Percentiles rank a stretch among this genome's conserved stretches.
These are phyloP conservation scores for Falco punctatus DNA, from an alignment of 2,113 vertebrate genomes.

Conservation along the genomic window DNA sequence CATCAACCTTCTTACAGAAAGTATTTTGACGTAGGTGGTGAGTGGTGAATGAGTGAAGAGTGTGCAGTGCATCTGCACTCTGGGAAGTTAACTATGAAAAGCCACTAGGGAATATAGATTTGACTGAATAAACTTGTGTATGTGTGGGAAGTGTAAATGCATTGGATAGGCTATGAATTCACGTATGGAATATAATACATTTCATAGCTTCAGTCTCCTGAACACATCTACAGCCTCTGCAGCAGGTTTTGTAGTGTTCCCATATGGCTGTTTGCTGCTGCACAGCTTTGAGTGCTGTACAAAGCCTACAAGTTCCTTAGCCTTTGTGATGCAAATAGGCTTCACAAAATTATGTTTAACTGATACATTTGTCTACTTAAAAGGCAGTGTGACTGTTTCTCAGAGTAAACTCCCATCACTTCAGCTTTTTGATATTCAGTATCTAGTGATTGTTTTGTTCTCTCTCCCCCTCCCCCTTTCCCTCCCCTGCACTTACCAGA, in stretches of 20 bases:
- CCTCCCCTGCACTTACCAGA: constrained; percentile 61
- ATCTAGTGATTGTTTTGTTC: neutral
- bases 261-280: constrained; percentile 27
- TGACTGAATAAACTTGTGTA: constrained; percentile 31
- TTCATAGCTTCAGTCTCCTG: neutral
- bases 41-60: neutral
- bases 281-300: constrained; percentile 30
- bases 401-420: neutral
- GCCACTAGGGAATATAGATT: neutral
- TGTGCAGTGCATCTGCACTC: neutral
- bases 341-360: constrained; percentile 20
- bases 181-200: neutral
- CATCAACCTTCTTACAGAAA: neutral
- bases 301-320: constrained; percentile 35
- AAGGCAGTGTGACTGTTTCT: constrained; percentile 17
- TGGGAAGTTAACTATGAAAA: constrained; percentile 32
- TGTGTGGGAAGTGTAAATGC: constrained; percentile 41
- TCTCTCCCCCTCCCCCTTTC: neutral
- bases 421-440: neutral
- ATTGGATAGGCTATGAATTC: constrained; percentile 47
- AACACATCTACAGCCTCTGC: constrained; percentile 33
- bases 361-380: constrained; percentile 31
- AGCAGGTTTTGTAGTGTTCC: constrained; percentile 38
- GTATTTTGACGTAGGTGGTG: neutral
- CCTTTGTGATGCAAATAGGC: constrained; percentile 49